phyloP scores from a whole-genome alignment of 1,140 invertebrate species.

The Chymomyza costata region DNA sequence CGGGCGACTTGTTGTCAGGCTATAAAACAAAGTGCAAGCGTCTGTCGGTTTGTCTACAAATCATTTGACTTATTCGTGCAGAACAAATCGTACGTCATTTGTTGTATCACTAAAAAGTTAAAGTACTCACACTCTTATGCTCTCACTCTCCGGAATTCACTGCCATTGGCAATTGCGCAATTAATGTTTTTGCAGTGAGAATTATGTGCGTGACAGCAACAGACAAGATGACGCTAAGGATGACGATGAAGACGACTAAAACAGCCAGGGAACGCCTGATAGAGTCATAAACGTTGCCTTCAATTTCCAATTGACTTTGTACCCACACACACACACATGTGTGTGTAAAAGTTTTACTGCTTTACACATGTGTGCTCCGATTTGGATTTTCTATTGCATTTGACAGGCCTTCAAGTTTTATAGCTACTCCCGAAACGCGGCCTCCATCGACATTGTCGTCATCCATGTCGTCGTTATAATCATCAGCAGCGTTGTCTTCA shows the following conservation, averaged over 20 bases:
- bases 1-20: conserved; percentile 54
- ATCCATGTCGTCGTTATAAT: background rate
- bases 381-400: conserved; percentile 26
- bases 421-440: conserved; percentile 31
- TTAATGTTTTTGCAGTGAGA: conserved; percentile 57
- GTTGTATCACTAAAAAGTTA: conserved; percentile 63
- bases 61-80: conserved; percentile 71
- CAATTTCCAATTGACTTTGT: conserved; percentile 46
- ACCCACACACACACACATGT: no score
- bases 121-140: background rate
- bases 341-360: conserved; percentile 70
- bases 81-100: conserved; percentile 72
- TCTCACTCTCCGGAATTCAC: background rate
- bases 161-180: conserved; percentile 47
- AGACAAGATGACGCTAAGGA: conserved; percentile 35
- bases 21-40: conserved; percentile 57
- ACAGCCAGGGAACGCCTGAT: conserved; percentile 30
- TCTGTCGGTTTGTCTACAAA: conserved; percentile 60
- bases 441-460: no score
- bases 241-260: conserved; percentile 22
- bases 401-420: conserved; percentile 49
- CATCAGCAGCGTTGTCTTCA: conserved; percentile 4
- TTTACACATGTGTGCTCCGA: conserved; percentile 57
- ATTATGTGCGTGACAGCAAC: conserved; percentile 63
- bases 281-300: conserved; percentile 61